These are phyloP conservation scores for Deilephila elpenor DNA, from an alignment of 2,888 invertebrate species.

Conservation along the genomic window DNA sequence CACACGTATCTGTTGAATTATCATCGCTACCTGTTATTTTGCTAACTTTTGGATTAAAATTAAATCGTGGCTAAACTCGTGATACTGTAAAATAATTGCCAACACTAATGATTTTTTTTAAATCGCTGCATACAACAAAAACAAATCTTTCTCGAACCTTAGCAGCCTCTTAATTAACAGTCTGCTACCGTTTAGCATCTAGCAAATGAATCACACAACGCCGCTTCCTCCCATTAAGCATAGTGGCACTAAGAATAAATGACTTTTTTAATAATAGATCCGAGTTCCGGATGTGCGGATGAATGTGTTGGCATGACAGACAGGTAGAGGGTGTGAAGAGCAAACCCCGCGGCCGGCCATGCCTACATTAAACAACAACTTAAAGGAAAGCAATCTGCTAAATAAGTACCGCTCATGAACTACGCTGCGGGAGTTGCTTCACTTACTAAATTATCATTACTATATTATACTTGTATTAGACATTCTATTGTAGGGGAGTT, in stretches of 20 bases:
- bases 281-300: conserved; percentile 20
- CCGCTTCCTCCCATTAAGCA: conserved; percentile 19
- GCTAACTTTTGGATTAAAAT: too few species aligned
- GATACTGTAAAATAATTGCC: too few species aligned
- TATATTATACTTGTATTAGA: too few species aligned
- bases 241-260: conserved; percentile 25
- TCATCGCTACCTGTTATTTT: too few species aligned
- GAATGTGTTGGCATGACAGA: conserved; percentile 17
- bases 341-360: conserved; percentile 53
- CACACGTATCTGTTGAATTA: background rate
- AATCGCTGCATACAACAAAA: too few species aligned
- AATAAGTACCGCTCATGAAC: conserved; percentile 73
- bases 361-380: conserved; percentile 82
- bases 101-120: too few species aligned
- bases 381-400: conserved; percentile 85
- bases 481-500: too few species aligned
- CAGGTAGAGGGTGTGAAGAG: conserved; percentile 30
- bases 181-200: background rate
- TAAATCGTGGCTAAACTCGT: too few species aligned
- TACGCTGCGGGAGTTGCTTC: conserved; percentile 59
- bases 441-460: conserved; percentile 44
- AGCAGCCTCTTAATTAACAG: background rate
- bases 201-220: conserved; percentile 1
- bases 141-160: background rate
- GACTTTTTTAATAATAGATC: conserved; percentile 28